Base-by-base conservation (phyloP, 2,797 vertebrate genomes). In the Silurus lanzhouensis region DNA sequence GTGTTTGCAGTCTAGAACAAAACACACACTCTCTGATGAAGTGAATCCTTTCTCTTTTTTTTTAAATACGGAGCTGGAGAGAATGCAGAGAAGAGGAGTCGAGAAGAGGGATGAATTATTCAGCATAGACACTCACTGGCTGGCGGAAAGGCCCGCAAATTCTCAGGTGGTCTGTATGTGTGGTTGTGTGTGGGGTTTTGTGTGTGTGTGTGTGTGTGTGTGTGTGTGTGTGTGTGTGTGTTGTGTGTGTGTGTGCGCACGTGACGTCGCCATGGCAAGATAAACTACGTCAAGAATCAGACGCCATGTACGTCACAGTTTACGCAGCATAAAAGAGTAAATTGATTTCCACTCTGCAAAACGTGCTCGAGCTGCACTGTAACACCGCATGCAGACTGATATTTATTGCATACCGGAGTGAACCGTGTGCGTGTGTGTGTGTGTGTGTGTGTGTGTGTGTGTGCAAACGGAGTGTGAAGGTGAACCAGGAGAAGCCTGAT, bases 271-370 rank as follows among this genome's bases (percentile, higher is more conserved):
- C 31, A 75, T 57, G 72, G 61, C 12, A 66, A 83, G 74, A 63
- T 61, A 52, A 77, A 86, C 61, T 76, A 55, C 44, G 61, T 4
- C 0, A 22, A 55, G 87, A 84, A 86, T 83, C 48, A 46, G 61
- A n/a, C 61, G 20, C 84, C 71, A 20, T 75, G 85, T 67, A 17
- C 78, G 85, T 75, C 76, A 89, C 81, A 85, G 84, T 89, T 91
- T 90, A 87, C 85, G 88, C 86, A 87, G 89, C 89, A 88, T 87
- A 88, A 90, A 88, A 85, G 87, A 86, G 82, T 88, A 78, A 90
- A 90, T 88, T 86, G 87, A 91, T 90, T 90, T 89, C 78, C 84
- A 81, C 85, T 84, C 85, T 74, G 58, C 78, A 27, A 57, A 81
- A 83, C 58, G 38, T 38, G 38, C 38, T 38, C 27, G 70, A 74